Evolutionary conservation across 2,113 vertebrate genomes (phyloP).

Genomic region (Chascanopsetta lugubris): DNA sequence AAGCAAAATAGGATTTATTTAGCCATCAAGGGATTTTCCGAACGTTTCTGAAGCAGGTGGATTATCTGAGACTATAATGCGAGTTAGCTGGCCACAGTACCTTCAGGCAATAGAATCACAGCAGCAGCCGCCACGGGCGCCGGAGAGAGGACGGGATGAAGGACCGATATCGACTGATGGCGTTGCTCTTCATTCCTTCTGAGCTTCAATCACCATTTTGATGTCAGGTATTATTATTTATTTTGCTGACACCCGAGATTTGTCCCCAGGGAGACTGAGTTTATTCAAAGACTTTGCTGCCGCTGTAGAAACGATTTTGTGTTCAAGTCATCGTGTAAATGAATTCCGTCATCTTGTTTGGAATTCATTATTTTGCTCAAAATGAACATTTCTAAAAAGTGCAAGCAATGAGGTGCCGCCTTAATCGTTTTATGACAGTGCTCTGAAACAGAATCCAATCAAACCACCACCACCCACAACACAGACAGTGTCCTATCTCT

Average conservation of each 20-base stretch:
- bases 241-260: conserved; percentile 2
- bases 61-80: background rate
- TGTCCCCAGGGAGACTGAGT: background rate
- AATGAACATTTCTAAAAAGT: background rate
- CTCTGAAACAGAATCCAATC: background rate
- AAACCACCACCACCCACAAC: background rate
- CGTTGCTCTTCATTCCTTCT: background rate
- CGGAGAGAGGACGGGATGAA: background rate
- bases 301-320: background rate
- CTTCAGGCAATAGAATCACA: background rate
- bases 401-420: too few species aligned
- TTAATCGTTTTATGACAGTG: background rate
- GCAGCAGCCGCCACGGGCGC: background rate
- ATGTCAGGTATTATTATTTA: background rate
- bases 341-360: background rate
- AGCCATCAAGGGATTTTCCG: background rate
- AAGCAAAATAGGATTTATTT: background rate
- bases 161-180: background rate
- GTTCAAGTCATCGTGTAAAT: background rate
- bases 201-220: background rate
- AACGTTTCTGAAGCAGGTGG: too few species aligned
- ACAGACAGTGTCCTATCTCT: background rate
- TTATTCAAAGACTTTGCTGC: background rate
- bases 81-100: background rate
- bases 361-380: background rate